These are phyloP conservation scores for Liposcelis brunnea DNA, from an alignment of 2,888 invertebrate genomes.

Conservation along the genomic window DNA sequence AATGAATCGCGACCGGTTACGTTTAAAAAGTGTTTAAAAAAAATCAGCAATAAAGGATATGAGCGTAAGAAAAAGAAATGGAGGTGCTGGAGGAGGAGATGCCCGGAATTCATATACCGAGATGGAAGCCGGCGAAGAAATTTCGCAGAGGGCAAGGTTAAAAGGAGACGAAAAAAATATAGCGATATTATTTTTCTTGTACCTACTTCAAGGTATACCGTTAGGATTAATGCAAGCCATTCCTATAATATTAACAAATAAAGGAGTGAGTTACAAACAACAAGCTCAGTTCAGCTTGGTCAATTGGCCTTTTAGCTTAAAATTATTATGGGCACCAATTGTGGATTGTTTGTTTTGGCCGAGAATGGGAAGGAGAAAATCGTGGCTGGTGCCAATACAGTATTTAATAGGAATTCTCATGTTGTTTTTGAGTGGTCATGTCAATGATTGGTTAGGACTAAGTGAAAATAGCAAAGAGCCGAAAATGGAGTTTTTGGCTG, in stretches of 20 bases:
- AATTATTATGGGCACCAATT: conserved; percentile 95
- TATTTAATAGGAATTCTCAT: conserved; percentile 62
- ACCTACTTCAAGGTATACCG: conserved; percentile 89
- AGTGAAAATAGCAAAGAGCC: conserved; percentile 28
- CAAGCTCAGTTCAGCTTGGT: conserved; percentile 93
- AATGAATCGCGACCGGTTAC: too few species aligned
- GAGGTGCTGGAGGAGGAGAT: too few species aligned
- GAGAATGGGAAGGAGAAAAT: conserved; percentile 81
- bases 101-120: too few species aligned
- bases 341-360: conserved; percentile 82
- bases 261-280: conserved; percentile 83
- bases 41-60: too few species aligned
- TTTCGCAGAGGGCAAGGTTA: conserved; percentile 1
- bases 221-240: conserved; percentile 85
- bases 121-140: too few species aligned
- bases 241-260: conserved; percentile 87
- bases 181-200: conserved; percentile 74
- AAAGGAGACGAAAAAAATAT: conserved; percentile 63
- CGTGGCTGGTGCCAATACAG: conserved; percentile 87
- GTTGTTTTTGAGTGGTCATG: conserved; percentile 61
- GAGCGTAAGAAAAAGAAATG: too few species aligned
- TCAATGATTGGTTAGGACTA: conserved; percentile 57
- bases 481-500: conserved; percentile 60
- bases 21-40: too few species aligned
- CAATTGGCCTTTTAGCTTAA: conserved; percentile 80